phyloP scores from a whole-genome alignment of 2,113 vertebrate genomes.

The Podocnemis expansa region DNA sequence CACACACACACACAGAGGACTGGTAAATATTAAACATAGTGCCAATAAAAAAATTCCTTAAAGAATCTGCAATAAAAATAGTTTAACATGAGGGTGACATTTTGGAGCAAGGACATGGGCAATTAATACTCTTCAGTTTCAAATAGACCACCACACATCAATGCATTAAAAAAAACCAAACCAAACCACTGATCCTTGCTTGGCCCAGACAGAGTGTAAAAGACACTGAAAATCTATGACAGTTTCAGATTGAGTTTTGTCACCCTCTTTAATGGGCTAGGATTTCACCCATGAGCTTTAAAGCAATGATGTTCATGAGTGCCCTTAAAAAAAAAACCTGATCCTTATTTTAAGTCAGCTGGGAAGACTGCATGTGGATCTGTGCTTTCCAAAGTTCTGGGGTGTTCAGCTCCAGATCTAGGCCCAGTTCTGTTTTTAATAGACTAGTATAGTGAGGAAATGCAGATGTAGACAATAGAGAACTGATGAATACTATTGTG shows the following conservation, averaged over 20 bases:
- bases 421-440: conserved; percentile 37
- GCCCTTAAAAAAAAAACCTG: not conserved
- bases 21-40: conserved; percentile 47
- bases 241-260: not conserved
- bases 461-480: conserved; percentile 45
- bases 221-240: not conserved
- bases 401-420: not conserved
- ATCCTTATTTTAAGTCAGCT: not conserved
- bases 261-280: not conserved
- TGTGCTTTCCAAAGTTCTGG: not conserved
- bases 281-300: not conserved
- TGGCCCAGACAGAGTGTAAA: conserved; percentile 7
- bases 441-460: conserved; percentile 8
- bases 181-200: not conserved
- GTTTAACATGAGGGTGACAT: conserved; percentile 1
- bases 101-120: not conserved
- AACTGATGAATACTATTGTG: conserved; percentile 30
- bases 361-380: not conserved
- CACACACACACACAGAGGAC: too few relatives aligned
- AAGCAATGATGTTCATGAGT: not conserved
- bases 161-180: not conserved
- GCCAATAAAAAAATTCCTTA: conserved; percentile 60
- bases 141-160: conserved; percentile 16
- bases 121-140: conserved; percentile 23
- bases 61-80: conserved; percentile 25